phyloP scores from a whole-genome alignment of 1,140 invertebrate species.

The Helicoverpa armigera region DNA sequence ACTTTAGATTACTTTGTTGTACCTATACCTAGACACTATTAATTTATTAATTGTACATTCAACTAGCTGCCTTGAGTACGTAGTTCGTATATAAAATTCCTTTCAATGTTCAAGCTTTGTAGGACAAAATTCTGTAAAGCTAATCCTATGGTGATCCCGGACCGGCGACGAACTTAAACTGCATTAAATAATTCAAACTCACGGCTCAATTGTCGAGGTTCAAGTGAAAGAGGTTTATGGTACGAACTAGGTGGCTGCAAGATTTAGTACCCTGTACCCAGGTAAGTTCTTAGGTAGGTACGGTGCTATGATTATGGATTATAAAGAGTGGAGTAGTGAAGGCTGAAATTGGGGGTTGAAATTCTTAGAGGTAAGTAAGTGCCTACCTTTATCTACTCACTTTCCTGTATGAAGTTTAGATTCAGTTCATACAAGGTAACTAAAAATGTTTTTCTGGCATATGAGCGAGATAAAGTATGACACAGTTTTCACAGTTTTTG shows the following conservation, averaged over 20 bases:
- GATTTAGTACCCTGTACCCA: background rate
- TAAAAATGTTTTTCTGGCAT: too few relatives aligned
- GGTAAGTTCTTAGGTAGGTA: background rate
- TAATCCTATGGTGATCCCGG: conserved; percentile 3
- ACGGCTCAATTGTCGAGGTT: conserved; percentile 23
- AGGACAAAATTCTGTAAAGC: conserved; percentile 20
- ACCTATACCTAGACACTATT: too few relatives aligned
- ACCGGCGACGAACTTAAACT: conserved; percentile 25
- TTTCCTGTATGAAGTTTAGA: too few relatives aligned
- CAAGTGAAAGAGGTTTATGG: conserved; percentile 16
- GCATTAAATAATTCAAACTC: conserved; percentile 32
- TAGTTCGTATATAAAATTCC: conserved; percentile 34
- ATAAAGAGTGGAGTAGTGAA: background rate
- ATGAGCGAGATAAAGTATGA: too few relatives aligned
- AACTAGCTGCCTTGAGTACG: background rate
- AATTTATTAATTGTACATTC: background rate
- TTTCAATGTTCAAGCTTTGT: conserved; percentile 16
- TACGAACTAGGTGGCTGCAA: background rate
- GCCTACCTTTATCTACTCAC: background rate
- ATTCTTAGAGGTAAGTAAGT: background rate
- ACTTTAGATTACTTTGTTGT: too few relatives aligned
- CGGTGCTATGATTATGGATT: background rate
- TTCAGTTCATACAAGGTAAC: too few relatives aligned
- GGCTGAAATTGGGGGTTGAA: conserved; percentile 3
- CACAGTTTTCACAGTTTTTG: too few relatives aligned